phyloP scores from a whole-genome alignment of 2,113 vertebrate genomes.

The Axis porcinus region DNA sequence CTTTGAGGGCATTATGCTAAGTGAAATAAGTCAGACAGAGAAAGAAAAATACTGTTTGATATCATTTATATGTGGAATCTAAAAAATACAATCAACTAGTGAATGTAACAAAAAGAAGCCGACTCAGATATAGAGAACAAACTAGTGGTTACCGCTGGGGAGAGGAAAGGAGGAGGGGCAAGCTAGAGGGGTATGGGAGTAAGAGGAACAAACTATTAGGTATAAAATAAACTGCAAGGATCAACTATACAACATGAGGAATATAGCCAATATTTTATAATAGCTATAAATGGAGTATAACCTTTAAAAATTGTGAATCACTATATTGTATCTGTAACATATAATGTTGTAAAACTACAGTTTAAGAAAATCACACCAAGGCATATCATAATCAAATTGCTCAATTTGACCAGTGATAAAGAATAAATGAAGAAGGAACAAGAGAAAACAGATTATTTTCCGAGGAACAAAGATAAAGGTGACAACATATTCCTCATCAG shows the following conservation, averaged over 20 bases:
- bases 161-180: not conserved
- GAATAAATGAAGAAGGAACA: not conserved
- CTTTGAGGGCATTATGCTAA: not conserved
- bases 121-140: not conserved
- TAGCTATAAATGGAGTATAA: not conserved
- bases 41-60: not conserved
- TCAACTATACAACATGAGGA: not conserved
- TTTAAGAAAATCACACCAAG: not conserved
- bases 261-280: not conserved
- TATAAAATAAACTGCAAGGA: not conserved
- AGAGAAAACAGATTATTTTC: not conserved
- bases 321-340: not conserved
- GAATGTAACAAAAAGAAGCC: not conserved
- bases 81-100: not conserved
- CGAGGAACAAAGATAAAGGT: not conserved
- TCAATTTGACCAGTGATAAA: not conserved
- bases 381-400: not conserved
- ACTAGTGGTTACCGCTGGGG: not conserved
- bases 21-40: not conserved
- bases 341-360: not conserved
- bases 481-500: not conserved
- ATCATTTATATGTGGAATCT: not conserved
- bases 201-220: not conserved
- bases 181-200: not conserved
- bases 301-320: not conserved